Percentiles rank a stretch among this genome's conserved stretches.
phyloP scores from a whole-genome alignment of 2,797 vertebrate genomes.

The Bryconaethiops microstoma region DNA sequence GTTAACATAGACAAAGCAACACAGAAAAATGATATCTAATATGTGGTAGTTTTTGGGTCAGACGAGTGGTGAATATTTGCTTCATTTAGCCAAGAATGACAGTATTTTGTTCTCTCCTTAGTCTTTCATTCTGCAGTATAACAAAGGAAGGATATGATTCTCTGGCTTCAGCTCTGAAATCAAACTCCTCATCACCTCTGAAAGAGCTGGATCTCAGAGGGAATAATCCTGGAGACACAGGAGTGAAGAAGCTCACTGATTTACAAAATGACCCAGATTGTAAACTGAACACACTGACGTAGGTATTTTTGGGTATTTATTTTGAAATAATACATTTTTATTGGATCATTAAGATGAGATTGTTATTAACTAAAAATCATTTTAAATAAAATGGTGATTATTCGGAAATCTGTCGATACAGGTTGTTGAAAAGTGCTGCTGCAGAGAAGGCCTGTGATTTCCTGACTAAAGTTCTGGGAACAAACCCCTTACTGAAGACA shows the following conservation, averaged over 20 bases:
- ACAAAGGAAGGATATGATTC: neutral
- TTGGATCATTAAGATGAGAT: too few species aligned
- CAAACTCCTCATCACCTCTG: neutral
- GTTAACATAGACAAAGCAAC: too few species aligned
- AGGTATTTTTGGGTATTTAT: too few species aligned
- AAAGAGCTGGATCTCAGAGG: neutral
- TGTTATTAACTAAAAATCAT: too few species aligned
- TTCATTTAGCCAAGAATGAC: too few species aligned
- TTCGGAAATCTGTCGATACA: too few species aligned
- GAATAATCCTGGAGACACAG: too few species aligned
- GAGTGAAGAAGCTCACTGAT: neutral
- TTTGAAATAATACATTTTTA: too few species aligned
- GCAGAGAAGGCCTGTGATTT: neutral
- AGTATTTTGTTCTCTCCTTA: neutral
- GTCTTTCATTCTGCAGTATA: neutral
- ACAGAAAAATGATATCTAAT: too few species aligned
- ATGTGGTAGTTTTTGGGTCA: too few species aligned
- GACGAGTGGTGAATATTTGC: too few species aligned
- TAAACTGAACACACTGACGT: slow-evolving; percentile 5
- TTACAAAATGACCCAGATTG: neutral
- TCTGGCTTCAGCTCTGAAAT: slow-evolving; percentile 4
- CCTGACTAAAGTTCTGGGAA: neutral
- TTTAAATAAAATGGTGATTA: too few species aligned
- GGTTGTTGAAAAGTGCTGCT: neutral
- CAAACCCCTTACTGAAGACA: slow-evolving; percentile 8